Evolutionary conservation across 2,888 invertebrate genomes (phyloP), one percentile per base, ranked within the genome.

Genomic region (Hirtodrosophila cameraria): DNA sequence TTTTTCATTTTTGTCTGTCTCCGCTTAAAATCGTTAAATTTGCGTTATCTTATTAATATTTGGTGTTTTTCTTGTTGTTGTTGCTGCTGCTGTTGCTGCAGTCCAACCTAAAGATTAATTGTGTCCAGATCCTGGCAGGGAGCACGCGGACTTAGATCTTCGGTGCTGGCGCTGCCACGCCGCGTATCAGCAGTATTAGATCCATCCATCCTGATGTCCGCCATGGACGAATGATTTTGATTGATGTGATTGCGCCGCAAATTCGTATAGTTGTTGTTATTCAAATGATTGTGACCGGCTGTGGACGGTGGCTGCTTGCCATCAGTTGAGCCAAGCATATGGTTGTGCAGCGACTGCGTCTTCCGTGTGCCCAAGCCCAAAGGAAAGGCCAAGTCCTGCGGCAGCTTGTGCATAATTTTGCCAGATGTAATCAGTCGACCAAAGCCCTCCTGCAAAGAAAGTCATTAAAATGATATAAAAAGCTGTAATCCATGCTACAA

Each of bases 381-480:
- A 2, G 94, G 94, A 72, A 95, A 94, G 88, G 94, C 95, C 74
- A 95, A 95, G 89, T 96, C 96, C 90, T 95, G 96, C 50, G 96
- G 96, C 90, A 96, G 92, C 89, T 96, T 95, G 72, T 94, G 93
- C 97, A 98, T 98, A 88, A 98, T 97, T 92, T 97, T 97, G 61
- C 98, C 99, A 42, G 97, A 97, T 8, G 98, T 99, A 90, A 99
- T 99, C 80, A 99, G 95, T 13, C 97, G 94, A 41, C 98, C 98
- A 91, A 98, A 99, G 81, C 98, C 98, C 92, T 97, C 97, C 92
- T 91, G 48, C 1, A 35, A 8, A 4, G 12, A 30, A 6, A 43
- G 7, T 11, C 5, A 23, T 7, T 23, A 8, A 6, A n/a, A 23
- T 6, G 23, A 7, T 23, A 18, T 5, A 18, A 8, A 23, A 23